phyloP scores from a whole-genome alignment of 2,888 invertebrate genomes.

The Oeneis ivallda region DNA sequence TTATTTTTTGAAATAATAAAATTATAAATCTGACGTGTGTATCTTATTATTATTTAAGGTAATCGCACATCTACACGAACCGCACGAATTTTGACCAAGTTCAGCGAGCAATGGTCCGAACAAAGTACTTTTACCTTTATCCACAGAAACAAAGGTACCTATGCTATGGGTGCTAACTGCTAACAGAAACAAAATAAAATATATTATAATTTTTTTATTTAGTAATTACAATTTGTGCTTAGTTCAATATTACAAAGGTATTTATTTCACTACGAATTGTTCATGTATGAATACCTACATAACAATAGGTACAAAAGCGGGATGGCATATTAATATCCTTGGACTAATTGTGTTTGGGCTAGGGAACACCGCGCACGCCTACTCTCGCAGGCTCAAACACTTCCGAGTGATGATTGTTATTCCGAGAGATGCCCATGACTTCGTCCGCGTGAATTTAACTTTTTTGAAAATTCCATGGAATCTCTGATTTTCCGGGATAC shows the following conservation, averaged over 20 bases:
- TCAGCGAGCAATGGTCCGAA: no score
- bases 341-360: slow-evolving; percentile 27
- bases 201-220: slow-evolving; percentile 30
- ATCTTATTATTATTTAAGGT: slow-evolving; percentile 61
- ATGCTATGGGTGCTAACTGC: not conserved
- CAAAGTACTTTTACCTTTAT: no score
- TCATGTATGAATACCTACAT: slow-evolving; percentile 32
- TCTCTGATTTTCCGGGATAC: not conserved
- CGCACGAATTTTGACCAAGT: not conserved
- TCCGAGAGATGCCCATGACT: no score
- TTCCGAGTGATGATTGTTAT: no score
- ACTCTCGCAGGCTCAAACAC: not conserved
- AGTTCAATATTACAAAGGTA: slow-evolving; percentile 36
- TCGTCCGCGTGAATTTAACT: not conserved
- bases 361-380: not conserved
- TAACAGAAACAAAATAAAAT: slow-evolving; percentile 41
- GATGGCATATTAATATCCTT: slow-evolving; percentile 36
- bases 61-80: not conserved
- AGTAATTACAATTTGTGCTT: slow-evolving; percentile 45
- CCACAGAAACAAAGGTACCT: no score
- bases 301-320: slow-evolving; percentile 36
- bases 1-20: slow-evolving; percentile 75
- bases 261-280: slow-evolving; percentile 24
- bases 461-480: not conserved
- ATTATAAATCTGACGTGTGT: slow-evolving; percentile 63